A percentile compares a stretch with the other conserved stretches of the same genome.
Evolutionary conservation across 2,113 vertebrate genomes (phyloP).

Genomic region (Thalassarche chlororhynchos): DNA sequence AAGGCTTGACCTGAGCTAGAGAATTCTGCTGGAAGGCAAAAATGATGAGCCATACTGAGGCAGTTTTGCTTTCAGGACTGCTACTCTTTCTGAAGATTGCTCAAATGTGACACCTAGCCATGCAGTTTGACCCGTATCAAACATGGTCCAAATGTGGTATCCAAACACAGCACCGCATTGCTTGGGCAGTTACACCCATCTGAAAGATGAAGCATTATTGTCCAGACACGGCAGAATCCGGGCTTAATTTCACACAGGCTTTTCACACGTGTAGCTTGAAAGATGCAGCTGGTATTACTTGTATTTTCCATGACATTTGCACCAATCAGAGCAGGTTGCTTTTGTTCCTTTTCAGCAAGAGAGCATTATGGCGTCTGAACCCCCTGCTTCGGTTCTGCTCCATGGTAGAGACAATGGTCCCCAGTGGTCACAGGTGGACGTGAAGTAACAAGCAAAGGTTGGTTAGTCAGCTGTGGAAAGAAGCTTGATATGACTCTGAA

Average conservation of each 20-base stretch:
- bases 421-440: neutral
- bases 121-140: neutral
- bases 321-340: neutral
- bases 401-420: neutral
- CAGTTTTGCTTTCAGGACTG: neutral
- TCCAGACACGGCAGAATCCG: accelerated
- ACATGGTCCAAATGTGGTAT: neutral
- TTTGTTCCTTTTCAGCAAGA: neutral
- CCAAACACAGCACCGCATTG: neutral
- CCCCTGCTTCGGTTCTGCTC: neutral
- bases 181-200: neutral
- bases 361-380: neutral
- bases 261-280: neutral
- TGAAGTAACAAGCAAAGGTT: neutral
- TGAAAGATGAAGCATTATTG: neutral
- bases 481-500: neutral
- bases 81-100: neutral
- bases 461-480: neutral
- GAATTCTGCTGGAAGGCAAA: neutral
- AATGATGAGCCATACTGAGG: neutral
- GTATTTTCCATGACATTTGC: neutral
- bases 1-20: neutral
- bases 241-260: neutral
- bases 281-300: neutral
- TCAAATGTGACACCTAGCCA: neutral